Evolutionary conservation across 1,140 invertebrate species (phyloP).

Genomic region (Alviniconcha marisindica): DNA sequence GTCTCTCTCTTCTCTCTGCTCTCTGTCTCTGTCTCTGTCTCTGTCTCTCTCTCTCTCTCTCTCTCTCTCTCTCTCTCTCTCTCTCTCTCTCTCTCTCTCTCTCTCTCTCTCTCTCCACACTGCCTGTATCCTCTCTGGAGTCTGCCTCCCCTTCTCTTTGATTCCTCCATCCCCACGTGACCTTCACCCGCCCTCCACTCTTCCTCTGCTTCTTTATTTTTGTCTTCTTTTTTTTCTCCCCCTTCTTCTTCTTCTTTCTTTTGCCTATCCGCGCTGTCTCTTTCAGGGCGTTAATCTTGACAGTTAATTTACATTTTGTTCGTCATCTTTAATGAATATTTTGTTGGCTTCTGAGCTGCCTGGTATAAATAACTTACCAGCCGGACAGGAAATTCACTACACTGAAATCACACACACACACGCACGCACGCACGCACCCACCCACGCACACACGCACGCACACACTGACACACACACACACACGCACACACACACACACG

Average conservation of each 20-base stretch:
- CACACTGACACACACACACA: background rate
- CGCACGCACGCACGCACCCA: background rate
- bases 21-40: background rate
- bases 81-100: conserved; percentile 5
- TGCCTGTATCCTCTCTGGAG: background rate
- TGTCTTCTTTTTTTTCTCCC: background rate
- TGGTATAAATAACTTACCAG: background rate
- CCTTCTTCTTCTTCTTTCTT: background rate
- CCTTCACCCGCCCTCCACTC: background rate
- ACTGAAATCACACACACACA: background rate
- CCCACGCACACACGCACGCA: background rate
- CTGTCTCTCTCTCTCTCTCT: background rate
- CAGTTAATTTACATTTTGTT: too few relatives aligned
- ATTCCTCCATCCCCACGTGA: background rate
- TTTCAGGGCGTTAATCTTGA: too few relatives aligned
- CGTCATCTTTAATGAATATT: too few relatives aligned
- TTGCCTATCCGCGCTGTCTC: background rate
- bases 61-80: conserved; percentile 16
- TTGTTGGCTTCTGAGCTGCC: background rate
- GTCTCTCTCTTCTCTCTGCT: background rate
- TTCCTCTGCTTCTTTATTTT: background rate
- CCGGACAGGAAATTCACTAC: background rate
- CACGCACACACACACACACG: background rate
- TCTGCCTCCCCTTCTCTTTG: background rate
- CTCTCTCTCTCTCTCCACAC: conserved; percentile 1